Conservation (phyloP, 1,140 invertebrate genomes). For the Drosophila lacertosa region DNA sequence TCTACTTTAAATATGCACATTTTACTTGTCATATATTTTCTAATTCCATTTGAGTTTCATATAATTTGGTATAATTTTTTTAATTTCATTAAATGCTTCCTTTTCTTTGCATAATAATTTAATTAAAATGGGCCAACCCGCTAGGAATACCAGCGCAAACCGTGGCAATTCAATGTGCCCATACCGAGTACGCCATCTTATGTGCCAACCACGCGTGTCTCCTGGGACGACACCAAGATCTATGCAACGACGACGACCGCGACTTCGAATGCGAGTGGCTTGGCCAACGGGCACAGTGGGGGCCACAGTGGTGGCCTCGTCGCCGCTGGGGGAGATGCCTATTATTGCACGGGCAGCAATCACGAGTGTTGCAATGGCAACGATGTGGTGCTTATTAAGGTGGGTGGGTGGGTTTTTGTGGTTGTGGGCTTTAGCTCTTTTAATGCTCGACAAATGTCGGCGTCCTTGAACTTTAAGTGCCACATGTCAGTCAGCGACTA, state of each 20-base stretch:
- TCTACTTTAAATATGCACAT: too few relatives aligned
- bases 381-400: slow-evolving; percentile 84
- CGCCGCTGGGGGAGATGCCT: slow-evolving; percentile 59
- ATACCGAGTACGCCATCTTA: slow-evolving; percentile 79
- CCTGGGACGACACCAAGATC: slow-evolving; percentile 83
- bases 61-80: slow-evolving; percentile 12
- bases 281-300: slow-evolving; percentile 42
- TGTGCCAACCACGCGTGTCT: slow-evolving; percentile 80
- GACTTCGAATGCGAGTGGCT: slow-evolving; percentile 27
- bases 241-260: slow-evolving; percentile 60
- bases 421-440: background rate
- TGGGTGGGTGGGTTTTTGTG: slow-evolving; percentile 38
- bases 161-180: slow-evolving; percentile 77
- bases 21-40: background rate
- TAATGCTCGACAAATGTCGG: slow-evolving; percentile 28
- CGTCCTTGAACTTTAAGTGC: slow-evolving; percentile 67
- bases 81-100: slow-evolving; percentile 20
- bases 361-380: slow-evolving; percentile 81
- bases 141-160: slow-evolving; percentile 69
- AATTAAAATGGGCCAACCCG: slow-evolving; percentile 12
- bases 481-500: slow-evolving; percentile 1
- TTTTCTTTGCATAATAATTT: slow-evolving; percentile 23
- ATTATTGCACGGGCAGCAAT: slow-evolving; percentile 79
- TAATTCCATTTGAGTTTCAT: slow-evolving; percentile 26
- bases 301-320: slow-evolving; percentile 34